Conservation (phyloP, 2,797 vertebrate genomes). For the Hemitrygon akajei region DNA sequence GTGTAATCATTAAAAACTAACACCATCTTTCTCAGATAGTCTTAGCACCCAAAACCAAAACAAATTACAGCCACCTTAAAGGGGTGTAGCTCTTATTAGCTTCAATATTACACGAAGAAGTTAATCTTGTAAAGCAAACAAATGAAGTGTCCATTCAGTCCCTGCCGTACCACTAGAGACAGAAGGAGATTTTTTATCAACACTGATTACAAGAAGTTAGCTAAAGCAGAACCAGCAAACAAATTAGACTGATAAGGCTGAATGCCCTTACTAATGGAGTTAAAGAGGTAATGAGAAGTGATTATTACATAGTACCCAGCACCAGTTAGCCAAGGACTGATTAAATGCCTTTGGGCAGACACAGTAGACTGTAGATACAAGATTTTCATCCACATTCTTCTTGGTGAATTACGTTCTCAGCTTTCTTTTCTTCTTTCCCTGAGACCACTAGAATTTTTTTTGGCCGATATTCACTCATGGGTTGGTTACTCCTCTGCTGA, state of each 20-base stretch:
- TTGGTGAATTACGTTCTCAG: not conserved
- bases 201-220: not conserved
- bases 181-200: constrained; percentile 16
- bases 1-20: not conserved
- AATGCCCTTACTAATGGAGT: not conserved
- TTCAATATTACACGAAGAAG: too few species aligned
- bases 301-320: not conserved
- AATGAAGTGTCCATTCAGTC: not conserved
- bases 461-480: not conserved
- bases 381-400: not conserved
- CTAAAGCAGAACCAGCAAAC: not conserved
- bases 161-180: not conserved
- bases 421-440: too few species aligned
- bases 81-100: not conserved
- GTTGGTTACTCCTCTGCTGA: not conserved
- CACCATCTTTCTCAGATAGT: not conserved
- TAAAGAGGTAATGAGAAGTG: not conserved
- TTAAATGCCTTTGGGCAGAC: not conserved
- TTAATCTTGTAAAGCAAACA: not conserved
- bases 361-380: not conserved
- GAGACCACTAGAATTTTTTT: not conserved
- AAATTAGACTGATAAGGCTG: constrained; percentile 17
- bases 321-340: not conserved
- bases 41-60: not conserved
- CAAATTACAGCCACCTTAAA: not conserved